These are phyloP conservation scores for Allygus modestus DNA, from an alignment of 2,888 invertebrate genomes.

Conservation along the genomic window DNA sequence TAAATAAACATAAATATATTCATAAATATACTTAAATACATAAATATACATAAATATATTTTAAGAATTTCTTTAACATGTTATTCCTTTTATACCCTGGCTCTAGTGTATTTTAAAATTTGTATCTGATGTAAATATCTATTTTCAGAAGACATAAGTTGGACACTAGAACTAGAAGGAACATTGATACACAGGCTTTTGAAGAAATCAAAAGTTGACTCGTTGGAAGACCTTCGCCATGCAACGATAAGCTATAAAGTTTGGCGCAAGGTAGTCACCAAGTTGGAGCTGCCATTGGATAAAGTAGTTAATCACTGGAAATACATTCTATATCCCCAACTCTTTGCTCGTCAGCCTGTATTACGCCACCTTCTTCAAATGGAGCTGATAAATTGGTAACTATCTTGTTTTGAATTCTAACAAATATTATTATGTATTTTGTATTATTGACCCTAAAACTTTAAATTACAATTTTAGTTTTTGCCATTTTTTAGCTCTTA, in stretches of 20 bases:
- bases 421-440: too few species aligned
- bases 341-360: not conserved
- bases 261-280: not conserved
- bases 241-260: not conserved
- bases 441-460: too few species aligned
- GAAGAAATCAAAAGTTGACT: not conserved
- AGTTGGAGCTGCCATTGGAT: not conserved
- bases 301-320: not conserved
- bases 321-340: not conserved
- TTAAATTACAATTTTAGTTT: too few species aligned
- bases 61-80: too few species aligned
- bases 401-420: not conserved
- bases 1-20: too few species aligned
- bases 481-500: too few species aligned
- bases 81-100: too few species aligned
- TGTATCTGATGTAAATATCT: not conserved
- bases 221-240: not conserved
- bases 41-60: too few species aligned
- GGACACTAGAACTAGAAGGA: constrained; percentile 14
- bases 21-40: too few species aligned
- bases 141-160: not conserved
- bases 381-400: constrained; percentile 6
- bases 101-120: not conserved
- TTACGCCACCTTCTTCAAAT: not conserved
- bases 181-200: not conserved